A percentile compares a stretch with the other conserved stretches of the same genome.
Evolutionary conservation across 2,888 invertebrate species (phyloP).

Genomic region (Arenicola marina): DNA sequence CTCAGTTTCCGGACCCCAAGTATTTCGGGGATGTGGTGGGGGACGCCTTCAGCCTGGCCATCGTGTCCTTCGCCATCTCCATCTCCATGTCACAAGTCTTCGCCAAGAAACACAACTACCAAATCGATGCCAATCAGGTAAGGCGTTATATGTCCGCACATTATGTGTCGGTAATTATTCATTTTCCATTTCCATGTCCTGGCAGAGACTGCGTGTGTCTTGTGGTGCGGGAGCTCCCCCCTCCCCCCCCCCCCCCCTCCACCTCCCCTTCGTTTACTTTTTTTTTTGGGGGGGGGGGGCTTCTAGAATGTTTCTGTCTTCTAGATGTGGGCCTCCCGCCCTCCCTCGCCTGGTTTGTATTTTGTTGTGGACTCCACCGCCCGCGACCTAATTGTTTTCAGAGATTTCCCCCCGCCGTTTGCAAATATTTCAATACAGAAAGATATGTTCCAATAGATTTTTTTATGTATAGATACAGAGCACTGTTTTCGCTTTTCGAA

Average conservation of each 20-base stretch:
- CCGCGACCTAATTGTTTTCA: too few species aligned
- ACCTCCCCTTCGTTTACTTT: too few species aligned
- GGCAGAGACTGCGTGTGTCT: not conserved
- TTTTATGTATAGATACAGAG: not conserved
- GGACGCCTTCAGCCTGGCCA: conserved; percentile 62
- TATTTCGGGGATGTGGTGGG: conserved; percentile 67
- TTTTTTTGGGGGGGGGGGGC: too few species aligned
- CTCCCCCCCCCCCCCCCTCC: too few species aligned
- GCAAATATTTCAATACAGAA: too few species aligned
- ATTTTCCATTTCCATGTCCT: not conserved
- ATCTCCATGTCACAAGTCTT: conserved; percentile 65
- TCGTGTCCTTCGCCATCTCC: conserved; percentile 64
- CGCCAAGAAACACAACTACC: conserved; percentile 64
- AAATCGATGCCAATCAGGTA: conserved; percentile 64
- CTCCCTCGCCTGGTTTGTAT: too few species aligned
- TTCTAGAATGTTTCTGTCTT: too few species aligned
- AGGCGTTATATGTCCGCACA: not conserved
- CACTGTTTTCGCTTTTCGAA: not conserved
- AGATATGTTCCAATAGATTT: too few species aligned
- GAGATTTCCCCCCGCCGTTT: too few species aligned
- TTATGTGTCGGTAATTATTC: not conserved
- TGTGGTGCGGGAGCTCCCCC: too few species aligned
- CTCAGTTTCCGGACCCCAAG: not conserved
- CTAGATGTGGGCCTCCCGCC: too few species aligned
- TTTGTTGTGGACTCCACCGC: too few species aligned